Conservation (phyloP, 2,797 vertebrate species). For the Kryptolebias ocellatus region DNA sequence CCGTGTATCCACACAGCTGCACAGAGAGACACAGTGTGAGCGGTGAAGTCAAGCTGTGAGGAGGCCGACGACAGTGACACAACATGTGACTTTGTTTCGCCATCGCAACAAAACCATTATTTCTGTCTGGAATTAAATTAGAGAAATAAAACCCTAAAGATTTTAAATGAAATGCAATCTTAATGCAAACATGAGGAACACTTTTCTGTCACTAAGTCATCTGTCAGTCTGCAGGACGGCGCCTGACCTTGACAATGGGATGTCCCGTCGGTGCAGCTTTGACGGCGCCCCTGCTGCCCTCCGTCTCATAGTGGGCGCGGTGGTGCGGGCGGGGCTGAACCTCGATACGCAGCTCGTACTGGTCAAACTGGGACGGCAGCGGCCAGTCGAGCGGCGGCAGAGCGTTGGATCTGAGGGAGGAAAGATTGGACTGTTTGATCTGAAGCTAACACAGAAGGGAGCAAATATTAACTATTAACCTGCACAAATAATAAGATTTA, state of each 20-base stretch:
- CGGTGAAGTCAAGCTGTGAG: conserved; percentile 26
- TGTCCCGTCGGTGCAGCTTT: conserved; percentile 89
- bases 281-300: conserved; percentile 91
- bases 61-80: conserved; percentile 20
- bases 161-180: neutral
- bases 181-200: neutral
- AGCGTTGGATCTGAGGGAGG: conserved; percentile 83
- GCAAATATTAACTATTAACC: too few species aligned
- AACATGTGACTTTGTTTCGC: conserved; percentile 24
- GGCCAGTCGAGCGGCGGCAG: conserved; percentile 93
- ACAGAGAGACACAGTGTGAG: conserved; percentile 41
- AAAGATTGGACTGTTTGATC: neutral
- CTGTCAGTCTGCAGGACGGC: neutral
- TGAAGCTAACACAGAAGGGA: neutral
- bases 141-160: neutral
- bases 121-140: neutral
- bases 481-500: neutral
- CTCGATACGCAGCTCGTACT: conserved; percentile 90
- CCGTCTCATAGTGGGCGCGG: conserved; percentile 92
- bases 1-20: conserved; percentile 89
- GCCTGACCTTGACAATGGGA: conserved; percentile 88
- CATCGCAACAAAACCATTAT: neutral
- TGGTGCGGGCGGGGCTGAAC: conserved; percentile 92
- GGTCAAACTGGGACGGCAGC: conserved; percentile 90
- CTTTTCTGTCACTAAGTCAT: neutral